Percentiles rank a stretch among this genome's conserved stretches.
Conservation (phyloP, 2,797 vertebrate species). For the Smutsia temminckii region DNA sequence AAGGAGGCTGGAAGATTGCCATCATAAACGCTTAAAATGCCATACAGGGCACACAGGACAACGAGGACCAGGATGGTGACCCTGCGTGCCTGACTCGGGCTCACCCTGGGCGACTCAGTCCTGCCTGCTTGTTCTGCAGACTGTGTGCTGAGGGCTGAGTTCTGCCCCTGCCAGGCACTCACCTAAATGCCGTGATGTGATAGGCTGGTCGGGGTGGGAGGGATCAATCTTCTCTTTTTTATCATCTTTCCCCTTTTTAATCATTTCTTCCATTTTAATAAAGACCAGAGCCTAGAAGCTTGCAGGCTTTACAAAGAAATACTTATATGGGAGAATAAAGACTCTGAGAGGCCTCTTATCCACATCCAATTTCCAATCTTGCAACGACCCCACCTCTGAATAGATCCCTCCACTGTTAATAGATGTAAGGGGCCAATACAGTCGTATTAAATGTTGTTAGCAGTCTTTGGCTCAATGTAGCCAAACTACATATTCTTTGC, state of each 20-base stretch:
- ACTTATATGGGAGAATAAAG: fast-evolving
- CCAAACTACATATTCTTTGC: neutral
- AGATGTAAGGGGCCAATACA: too few species aligned
- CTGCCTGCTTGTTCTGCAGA: fast-evolving
- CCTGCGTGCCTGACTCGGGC: fast-evolving
- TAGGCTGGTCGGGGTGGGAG: fast-evolving
- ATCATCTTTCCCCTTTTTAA: neutral
- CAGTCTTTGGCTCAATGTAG: neutral
- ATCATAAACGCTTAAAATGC: neutral
- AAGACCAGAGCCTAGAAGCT: neutral
- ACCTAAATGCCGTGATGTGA: fast-evolving
- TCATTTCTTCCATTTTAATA: neutral
- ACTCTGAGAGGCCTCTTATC: neutral
- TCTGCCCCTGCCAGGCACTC: fast-evolving
- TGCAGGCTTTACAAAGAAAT: neutral
- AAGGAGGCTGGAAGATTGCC: neutral
- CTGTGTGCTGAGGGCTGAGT: neutral
- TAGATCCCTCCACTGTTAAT: fast-evolving
- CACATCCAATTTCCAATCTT: neutral
- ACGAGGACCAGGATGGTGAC: fast-evolving
- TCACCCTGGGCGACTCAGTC: neutral
- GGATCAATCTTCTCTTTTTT: too few species aligned
- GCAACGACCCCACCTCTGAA: too few species aligned
- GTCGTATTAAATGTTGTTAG: fast-evolving
- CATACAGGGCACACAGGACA: fast-evolving